phyloP scores from a whole-genome alignment of 2,888 invertebrate genomes.

The Idaea biselata region DNA sequence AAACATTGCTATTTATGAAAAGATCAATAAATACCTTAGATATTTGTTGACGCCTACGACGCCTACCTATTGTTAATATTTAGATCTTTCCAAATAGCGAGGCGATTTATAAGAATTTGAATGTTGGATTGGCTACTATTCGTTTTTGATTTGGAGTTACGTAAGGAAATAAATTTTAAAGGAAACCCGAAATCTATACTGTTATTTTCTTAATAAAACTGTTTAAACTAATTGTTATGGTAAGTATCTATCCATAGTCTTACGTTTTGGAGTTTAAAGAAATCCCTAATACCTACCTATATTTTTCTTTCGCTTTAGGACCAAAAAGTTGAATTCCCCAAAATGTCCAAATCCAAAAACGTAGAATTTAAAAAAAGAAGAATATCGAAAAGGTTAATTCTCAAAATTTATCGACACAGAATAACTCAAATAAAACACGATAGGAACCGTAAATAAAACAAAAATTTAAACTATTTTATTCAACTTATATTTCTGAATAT shows the following conservation, averaged over 20 bases:
- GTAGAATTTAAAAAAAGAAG: too few species aligned
- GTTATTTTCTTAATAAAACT: neutral
- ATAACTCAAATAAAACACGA: too few species aligned
- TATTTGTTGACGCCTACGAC: neutral
- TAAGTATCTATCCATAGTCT: too few species aligned
- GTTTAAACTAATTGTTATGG: neutral
- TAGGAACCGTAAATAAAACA: neutral
- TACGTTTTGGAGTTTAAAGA: too few species aligned
- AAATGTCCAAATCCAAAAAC: too few species aligned
- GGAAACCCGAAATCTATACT: neutral
- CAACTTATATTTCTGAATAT: neutral
- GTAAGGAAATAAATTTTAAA: neutral
- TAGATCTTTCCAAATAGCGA: neutral
- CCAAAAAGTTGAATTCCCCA: too few species aligned
- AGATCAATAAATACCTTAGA: neutral
- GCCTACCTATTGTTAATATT: too few species aligned
- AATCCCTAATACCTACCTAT: too few species aligned
- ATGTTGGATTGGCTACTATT: neutral
- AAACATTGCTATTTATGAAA: slow-evolving; percentile 3
- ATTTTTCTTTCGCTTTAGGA: too few species aligned
- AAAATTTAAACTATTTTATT: neutral
- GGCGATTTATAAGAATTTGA: neutral
- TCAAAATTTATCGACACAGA: too few species aligned
- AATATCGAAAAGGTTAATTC: too few species aligned
- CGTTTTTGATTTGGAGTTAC: neutral